Evolutionary conservation across 2,113 vertebrate genomes (phyloP).

Genomic region (Panthera leo): DNA sequence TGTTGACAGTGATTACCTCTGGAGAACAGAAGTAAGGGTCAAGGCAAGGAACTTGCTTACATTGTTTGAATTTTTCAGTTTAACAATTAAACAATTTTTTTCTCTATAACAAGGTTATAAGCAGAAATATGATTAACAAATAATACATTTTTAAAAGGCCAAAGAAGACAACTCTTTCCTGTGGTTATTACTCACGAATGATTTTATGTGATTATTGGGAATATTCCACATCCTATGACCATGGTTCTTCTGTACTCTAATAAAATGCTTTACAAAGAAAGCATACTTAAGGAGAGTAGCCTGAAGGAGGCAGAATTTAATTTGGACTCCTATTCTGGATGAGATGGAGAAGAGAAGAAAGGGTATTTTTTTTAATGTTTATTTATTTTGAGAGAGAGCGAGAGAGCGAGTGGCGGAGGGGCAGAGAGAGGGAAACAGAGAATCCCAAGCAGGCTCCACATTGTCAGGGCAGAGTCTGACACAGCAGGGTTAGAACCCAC

Average conservation of each 20-base stretch:
- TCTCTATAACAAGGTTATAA: conserved; percentile 53
- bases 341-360: not conserved
- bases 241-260: conserved; percentile 36
- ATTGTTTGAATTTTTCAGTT: conserved; percentile 21
- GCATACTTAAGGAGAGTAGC: not conserved
- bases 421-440: no score
- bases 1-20: not conserved
- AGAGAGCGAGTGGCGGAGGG: no score
- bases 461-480: no score
- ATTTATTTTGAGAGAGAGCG: no score
- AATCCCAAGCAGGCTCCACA: no score
- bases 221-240: not conserved
- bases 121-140: conserved; percentile 36
- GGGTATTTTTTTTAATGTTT: not conserved
- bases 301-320: conserved; percentile 12
- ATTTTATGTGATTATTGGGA: conserved; percentile 30
- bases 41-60: not conserved
- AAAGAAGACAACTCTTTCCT: conserved; percentile 36
- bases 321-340: not conserved
- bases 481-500: no score
- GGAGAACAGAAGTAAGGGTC: not conserved
- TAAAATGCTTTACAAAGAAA: conserved; percentile 44
- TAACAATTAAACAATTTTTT: conserved; percentile 3
- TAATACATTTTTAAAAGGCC: conserved; percentile 26
- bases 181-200: conserved; percentile 36